Evolutionary conservation across 2,113 vertebrate genomes (phyloP).

Genomic region (Cyphomyrus discorhynchus): DNA sequence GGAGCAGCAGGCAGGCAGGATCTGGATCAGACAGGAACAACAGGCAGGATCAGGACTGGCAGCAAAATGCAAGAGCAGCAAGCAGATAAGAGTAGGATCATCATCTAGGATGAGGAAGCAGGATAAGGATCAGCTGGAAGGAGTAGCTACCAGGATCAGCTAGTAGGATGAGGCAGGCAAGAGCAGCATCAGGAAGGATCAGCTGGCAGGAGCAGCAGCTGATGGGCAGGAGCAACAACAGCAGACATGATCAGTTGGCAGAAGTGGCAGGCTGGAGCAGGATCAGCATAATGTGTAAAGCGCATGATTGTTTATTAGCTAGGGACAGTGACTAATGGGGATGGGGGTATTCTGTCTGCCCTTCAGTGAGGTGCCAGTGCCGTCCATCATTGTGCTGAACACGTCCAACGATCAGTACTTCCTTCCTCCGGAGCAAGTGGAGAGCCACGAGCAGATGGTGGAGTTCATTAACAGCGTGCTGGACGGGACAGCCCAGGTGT

Average conservation of each 20-base stretch:
- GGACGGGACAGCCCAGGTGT: constrained; percentile 73
- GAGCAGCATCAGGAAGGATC: not conserved
- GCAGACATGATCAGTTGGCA: not conserved
- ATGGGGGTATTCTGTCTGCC: not conserved
- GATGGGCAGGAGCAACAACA: not conserved
- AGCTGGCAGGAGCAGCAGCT: not conserved
- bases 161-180: not conserved
- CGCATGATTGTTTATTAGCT: not conserved
- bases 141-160: not conserved
- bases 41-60: not conserved
- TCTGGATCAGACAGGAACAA: not conserved
- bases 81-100: not conserved
- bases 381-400: constrained; percentile 80
- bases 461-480: constrained; percentile 76
- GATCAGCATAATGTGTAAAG: not conserved
- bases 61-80: no score
- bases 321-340: not conserved
- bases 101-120: not conserved
- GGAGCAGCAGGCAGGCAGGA: not conserved
- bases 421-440: constrained; percentile 61
- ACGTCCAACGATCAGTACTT: constrained; percentile 92
- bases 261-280: not conserved
- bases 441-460: constrained; percentile 70
- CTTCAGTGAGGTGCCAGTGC: constrained; percentile 73
- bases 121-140: not conserved